Evolutionary conservation across 2,113 vertebrate species (phyloP).

Genomic region (Carettochelys insculpta): DNA sequence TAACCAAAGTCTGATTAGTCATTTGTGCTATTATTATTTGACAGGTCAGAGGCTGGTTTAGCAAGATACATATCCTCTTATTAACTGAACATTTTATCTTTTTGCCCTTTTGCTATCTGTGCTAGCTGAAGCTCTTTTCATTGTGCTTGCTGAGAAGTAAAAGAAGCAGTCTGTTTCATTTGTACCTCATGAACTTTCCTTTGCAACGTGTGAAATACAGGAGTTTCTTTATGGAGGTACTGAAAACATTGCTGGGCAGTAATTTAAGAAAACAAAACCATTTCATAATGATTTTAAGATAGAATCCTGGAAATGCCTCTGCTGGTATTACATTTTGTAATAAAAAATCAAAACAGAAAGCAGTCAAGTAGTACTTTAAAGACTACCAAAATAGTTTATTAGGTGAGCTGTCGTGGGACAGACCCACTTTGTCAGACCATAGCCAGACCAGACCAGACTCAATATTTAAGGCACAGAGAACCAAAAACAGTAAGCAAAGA

Average conservation of each 20-base stretch:
- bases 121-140: not conserved
- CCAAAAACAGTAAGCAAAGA: no score
- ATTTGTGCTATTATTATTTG: no score
- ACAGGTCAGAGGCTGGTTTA: no score
- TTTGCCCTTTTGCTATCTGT: not conserved
- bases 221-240: no score
- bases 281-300: not conserved
- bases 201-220: not conserved
- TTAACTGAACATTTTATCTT: not conserved
- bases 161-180: not conserved
- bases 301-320: not conserved
- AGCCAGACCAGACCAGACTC: no score
- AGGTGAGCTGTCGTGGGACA: no score
- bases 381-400: no score
- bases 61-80: not conserved
- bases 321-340: not conserved
- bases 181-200: not conserved
- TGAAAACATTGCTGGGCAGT: not conserved
- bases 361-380: no score
- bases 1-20: no score
- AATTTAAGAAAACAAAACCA: not conserved
- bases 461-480: no score
- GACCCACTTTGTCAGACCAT: no score
- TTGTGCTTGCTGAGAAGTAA: not conserved
- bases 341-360: no score